Evolutionary conservation across 2,113 vertebrate species (phyloP), one percentile per base, ranked within the genome.

Genomic region (Heterotilapia buettikoferi): DNA sequence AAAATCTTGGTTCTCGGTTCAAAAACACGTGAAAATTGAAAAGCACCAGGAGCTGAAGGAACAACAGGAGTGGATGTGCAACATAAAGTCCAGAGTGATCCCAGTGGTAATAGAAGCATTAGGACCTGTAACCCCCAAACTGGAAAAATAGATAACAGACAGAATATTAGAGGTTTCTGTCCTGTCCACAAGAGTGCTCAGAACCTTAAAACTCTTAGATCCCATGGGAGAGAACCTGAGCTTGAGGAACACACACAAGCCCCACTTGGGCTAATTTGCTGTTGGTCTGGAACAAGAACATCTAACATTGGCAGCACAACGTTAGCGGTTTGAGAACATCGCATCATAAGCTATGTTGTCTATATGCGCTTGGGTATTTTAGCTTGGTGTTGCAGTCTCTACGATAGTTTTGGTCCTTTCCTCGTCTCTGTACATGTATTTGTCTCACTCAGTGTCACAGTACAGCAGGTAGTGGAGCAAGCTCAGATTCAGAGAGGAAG

Each of bases 401-500:
- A 14, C 5, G 2, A 71, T 71, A 9, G 63, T 43, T 71, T 43
- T 43, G 36, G 36, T 40, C 63, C 63, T 71, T 40, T 12, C 36
- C 36, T 43, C 5, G 1, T 40, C 36, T 38, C 2, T 43, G 63
- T 66, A 19, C 3, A n/a, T 66, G 59, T 1, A 9, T 6, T 24
- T 68, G n/a, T 40, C 4, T 68, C 31, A n/a, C 61, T 66, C 18
- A 66, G 31, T 4, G 10, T 5, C 19, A 38, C 19, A 66, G 61
- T 14, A 40, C n/a, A 21, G 63, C 36, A 14, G 3, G 36, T 5
- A 24, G 36, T 0, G 7, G 2, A 16, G 66, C 0, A 24, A 43
- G 36, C 36, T 43, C 66, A 43, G 66, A 71, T 24, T 71, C 36
- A 71, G 66, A 16, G 36, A 4, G 36, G 66, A 43, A 71, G 36